Evolutionary conservation across 2,888 invertebrate genomes (phyloP), one percentile per base, ranked within the genome.

Genomic region (Rotaria socialis): DNA sequence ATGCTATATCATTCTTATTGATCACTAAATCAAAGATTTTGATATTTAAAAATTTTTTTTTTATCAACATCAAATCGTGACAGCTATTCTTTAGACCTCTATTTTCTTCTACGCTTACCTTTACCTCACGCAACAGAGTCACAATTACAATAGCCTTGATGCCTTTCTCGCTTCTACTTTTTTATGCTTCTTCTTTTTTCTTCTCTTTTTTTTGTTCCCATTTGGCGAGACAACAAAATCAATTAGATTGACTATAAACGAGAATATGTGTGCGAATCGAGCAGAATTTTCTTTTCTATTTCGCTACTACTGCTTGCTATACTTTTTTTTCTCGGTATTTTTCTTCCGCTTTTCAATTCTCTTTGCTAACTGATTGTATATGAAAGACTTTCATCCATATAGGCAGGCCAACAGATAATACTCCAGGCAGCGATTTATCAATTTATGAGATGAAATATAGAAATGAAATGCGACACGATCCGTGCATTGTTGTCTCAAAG

Each of bases 221-320:
- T 67, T 67, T 67, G 14, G 35, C 67, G 67, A 67, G 67, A 67
- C 67, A 67, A 67, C 67, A 35, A 67, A 67, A 67, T 67, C 67
- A 67, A 67, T 67, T 35, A 67, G 67, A 67, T 67, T 67, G 67
- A 67, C 67, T 67, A 67, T 35, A 67, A 67, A 67, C 35, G 67
- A 16, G 67, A 67, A 67, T 6, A 24, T 67, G 35, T 41, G 35
- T 27, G 67, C 35, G 35, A 67, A 35, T 67, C 67, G 67, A 35
- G 67, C 14, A 67, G 5, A 55, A 67, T 16, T 35, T 41, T 67
- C 4, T 67, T 41, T 67, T 67, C 19, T 60, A 60, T 67, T 67
- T 67, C 16, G 35, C 35, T 19, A 35, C 35, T 67, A 35, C 67
- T 27, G n/a, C 24, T 16, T 58, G 58, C n/a, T 7, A 58, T 58